Conservation (phyloP, 2,888 invertebrate genomes). For the Epiblema foenella region DNA sequence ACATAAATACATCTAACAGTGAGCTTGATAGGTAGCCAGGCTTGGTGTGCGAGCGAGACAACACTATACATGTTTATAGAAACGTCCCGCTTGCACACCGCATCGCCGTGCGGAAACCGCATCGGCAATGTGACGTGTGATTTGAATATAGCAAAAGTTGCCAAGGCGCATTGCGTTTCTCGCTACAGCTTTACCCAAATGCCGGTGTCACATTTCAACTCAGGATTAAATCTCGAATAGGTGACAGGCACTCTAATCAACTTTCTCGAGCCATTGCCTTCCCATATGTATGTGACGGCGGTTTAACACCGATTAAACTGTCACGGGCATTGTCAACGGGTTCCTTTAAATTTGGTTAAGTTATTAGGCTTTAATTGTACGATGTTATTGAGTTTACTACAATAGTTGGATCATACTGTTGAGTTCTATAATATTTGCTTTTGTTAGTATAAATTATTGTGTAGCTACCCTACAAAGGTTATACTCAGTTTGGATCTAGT, state of each 20-base stretch:
- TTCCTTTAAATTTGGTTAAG: conserved; percentile 23
- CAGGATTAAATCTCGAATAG: conserved; percentile 75
- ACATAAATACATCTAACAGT: not conserved
- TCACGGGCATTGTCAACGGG: conserved; percentile 65
- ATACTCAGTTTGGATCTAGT: too few species aligned
- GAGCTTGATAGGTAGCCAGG: too few species aligned
- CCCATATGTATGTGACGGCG: conserved; percentile 70
- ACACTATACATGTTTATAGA: too few species aligned
- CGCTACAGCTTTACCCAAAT: conserved; percentile 48
- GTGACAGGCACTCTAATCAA: conserved; percentile 81
- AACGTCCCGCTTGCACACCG: too few species aligned
- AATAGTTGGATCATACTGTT: not conserved
- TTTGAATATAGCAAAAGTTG: not conserved
- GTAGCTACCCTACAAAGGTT: too few species aligned
- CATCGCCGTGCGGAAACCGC: too few species aligned
- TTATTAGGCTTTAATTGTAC: conserved; percentile 22
- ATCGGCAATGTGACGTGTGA: too few species aligned
- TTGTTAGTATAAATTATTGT: too few species aligned
- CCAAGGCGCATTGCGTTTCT: not conserved
- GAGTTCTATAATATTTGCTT: not conserved
- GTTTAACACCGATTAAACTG: conserved; percentile 78
- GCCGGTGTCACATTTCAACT: conserved; percentile 52
- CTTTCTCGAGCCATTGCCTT: conserved; percentile 79
- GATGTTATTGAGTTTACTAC: not conserved
- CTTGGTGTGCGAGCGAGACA: too few species aligned